Evolutionary conservation across 2,797 vertebrate species (phyloP).

Genomic region (Euphonia xanthogaster): DNA sequence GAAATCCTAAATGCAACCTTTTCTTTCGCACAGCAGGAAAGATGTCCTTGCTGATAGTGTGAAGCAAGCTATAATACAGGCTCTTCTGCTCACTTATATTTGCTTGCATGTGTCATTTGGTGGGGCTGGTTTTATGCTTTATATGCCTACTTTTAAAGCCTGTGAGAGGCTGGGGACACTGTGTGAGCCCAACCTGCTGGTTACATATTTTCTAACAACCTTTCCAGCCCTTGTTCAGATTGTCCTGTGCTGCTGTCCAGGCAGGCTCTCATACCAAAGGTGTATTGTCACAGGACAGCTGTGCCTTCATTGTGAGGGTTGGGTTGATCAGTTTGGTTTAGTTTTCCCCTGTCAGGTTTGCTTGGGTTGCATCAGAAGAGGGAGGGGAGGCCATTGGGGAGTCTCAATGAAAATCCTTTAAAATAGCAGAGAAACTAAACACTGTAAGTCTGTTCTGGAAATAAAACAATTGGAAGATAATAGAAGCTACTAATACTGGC

Average conservation of each 20-base stretch:
- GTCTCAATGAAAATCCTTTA: neutral
- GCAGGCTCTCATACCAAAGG: neutral
- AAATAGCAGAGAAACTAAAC: neutral
- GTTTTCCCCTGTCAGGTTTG: neutral
- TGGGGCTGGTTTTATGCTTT: neutral
- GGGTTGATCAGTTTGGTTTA: neutral
- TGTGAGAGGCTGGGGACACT: neutral
- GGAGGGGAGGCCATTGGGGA: neutral
- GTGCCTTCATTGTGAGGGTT: neutral
- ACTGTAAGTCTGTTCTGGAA: neutral
- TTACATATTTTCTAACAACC: neutral
- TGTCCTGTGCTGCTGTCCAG: neutral
- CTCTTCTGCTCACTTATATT: neutral
- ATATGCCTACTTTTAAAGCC: neutral
- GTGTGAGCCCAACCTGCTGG: neutral
- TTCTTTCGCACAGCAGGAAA: neutral
- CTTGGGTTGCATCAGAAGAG: neutral
- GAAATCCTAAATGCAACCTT: neutral
- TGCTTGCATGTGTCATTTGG: neutral
- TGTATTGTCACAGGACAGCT: neutral
- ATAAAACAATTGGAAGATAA: neutral
- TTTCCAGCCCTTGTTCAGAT: neutral
- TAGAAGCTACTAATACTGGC: neutral
- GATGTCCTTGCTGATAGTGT: neutral
- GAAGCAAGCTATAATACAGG: neutral